Evolutionary conservation across 1,140 invertebrate species (phyloP), one percentile per base, ranked within the genome.

Genomic region (Babylonia areolata): DNA sequence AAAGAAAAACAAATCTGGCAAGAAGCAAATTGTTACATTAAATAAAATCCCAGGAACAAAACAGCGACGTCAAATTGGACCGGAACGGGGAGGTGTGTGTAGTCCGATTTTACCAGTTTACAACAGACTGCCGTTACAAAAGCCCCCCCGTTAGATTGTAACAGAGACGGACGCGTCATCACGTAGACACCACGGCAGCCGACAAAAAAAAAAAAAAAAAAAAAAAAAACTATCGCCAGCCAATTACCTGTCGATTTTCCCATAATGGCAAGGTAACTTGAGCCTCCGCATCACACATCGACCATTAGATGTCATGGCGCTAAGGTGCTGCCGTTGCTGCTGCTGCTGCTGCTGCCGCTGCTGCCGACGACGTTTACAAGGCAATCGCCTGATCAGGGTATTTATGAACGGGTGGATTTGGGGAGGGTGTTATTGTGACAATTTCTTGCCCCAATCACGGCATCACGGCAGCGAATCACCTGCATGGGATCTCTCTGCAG

Each of bases 251-350:
- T 77, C 75, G 75, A 77, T 77, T 77, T 77, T 40, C 75, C 40
- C 35, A 28, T 77, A 77, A 77, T 77, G 75, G 75, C 75, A 40
- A 20, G 12, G 75, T 77, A 77, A 77, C 75, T 28, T 40, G 75
- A 77, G 75, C 75, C 75, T 77, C 75, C 23, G 37, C 75, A 77
- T 39, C 75, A 77, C 20, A 37, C 35, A 77, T 77, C 75, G 75
- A 77, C 75, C 75, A 77, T 77, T 77, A 77, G 37, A 40, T 37
- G 37, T 2, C 3, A 35, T 9, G 37, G 6, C 40, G 58, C 58
- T 64, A 64, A 23, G 58, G 58, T 23, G 58, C 58, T 64, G 28
- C 58, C 28, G 28, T 23, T 64, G 28, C 58, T n/a, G 28, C 23
- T 64, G 58, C 58, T 64, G 28, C 58, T 64, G 58, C 58, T 64